These are phyloP conservation scores for Chelonus formosanus DNA, from an alignment of 2,888 invertebrate species.

Conservation along the genomic window DNA sequence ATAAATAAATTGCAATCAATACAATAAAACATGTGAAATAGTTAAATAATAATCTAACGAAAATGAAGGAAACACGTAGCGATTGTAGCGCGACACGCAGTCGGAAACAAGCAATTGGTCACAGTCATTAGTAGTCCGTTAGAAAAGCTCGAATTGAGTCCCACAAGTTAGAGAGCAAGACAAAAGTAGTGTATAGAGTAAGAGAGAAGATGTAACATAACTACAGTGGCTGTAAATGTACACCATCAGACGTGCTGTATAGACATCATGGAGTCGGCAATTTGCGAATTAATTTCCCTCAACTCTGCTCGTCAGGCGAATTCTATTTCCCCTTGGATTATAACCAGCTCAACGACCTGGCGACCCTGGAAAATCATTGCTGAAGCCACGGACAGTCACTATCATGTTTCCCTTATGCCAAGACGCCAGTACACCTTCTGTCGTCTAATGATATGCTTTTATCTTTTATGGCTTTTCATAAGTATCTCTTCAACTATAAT, in stretches of 20 bases:
- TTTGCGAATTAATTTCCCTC: slow-evolving; percentile 49
- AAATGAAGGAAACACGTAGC: slow-evolving; percentile 38
- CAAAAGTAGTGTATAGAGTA: neutral
- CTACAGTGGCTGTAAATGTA: slow-evolving; percentile 9
- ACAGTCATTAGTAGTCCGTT: slow-evolving; percentile 51
- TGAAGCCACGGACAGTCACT: neutral
- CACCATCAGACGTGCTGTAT: slow-evolving; percentile 19
- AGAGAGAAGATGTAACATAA: slow-evolving; percentile 6
- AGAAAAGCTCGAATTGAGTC: slow-evolving; percentile 33
- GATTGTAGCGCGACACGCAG: slow-evolving; percentile 39
- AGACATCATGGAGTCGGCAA: slow-evolving; percentile 31
- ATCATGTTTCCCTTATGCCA: neutral
- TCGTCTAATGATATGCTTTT: neutral
- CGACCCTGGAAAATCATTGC: slow-evolving; percentile 25
- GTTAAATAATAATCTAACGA: neutral
- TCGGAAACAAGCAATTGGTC: slow-evolving; percentile 56
- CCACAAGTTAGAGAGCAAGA: neutral
- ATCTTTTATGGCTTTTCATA: slow-evolving; percentile 3
- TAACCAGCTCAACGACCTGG: slow-evolving; percentile 37
- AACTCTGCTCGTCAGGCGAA: slow-evolving; percentile 42
- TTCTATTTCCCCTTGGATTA: slow-evolving; percentile 44
- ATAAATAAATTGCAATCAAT: too few relatives aligned
- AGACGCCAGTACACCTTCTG: neutral
- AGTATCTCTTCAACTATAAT: slow-evolving; percentile 1
- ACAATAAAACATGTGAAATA: too few relatives aligned